phyloP scores from a whole-genome alignment of 2,888 invertebrate species.

The Leptinotarsa haldemani region DNA sequence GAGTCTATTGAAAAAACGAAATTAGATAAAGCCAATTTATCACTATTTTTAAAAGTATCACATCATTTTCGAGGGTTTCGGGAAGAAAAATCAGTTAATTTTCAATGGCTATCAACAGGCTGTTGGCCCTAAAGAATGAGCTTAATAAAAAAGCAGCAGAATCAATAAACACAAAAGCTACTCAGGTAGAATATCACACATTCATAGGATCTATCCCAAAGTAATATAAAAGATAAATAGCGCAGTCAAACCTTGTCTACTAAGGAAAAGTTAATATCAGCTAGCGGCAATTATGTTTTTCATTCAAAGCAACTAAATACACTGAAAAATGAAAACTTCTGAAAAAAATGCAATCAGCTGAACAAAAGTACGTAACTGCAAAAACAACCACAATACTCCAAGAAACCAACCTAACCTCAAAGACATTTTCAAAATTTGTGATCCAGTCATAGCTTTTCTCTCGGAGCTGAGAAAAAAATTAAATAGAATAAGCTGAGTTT shows the following conservation, averaged over 20 bases:
- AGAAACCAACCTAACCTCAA: conserved; percentile 69
- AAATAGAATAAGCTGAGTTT: conserved; percentile 25
- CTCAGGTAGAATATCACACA: conserved; percentile 1
- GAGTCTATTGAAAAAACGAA: no score
- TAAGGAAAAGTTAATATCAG: conserved; percentile 11
- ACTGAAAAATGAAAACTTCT: conserved; percentile 21
- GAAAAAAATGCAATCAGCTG: conserved; percentile 23
- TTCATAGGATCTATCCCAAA: conserved; percentile 14
- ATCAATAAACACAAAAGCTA: neutral
- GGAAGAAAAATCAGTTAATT: no score
- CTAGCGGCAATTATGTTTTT: conserved; percentile 21
- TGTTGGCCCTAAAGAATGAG: no score
- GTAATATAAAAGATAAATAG: neutral
- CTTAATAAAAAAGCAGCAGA: neutral
- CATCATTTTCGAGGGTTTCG: no score
- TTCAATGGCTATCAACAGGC: no score
- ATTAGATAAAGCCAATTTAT: no score
- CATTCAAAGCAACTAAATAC: conserved; percentile 28
- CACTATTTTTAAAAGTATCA: no score
- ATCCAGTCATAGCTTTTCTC: conserved; percentile 72
- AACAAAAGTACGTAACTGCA: conserved; percentile 24
- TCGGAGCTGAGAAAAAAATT: conserved; percentile 57
- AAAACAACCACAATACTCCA: conserved; percentile 26
- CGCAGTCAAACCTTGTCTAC: neutral
- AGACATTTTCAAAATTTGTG: conserved; percentile 83